Percentiles rank a stretch among this genome's conserved stretches.
phyloP scores from a whole-genome alignment of 2,888 invertebrate genomes.

The Oeneis ivallda region DNA sequence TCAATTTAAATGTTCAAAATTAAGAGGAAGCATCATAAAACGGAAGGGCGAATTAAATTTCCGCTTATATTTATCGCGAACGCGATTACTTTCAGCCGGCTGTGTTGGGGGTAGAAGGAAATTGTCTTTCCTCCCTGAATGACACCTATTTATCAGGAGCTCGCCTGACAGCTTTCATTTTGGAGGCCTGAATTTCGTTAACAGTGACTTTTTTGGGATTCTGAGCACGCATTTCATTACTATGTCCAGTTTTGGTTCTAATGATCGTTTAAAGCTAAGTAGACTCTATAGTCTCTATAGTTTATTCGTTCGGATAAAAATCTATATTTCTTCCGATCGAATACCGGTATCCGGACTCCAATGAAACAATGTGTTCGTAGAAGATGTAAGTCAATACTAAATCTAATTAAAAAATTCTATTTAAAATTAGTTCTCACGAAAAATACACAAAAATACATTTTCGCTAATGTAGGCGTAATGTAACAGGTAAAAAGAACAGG shows the following conservation, averaged over 20 bases:
- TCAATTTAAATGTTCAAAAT: not conserved
- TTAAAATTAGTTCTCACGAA: no score
- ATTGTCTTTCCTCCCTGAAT: conserved; percentile 12
- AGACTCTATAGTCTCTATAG: no score
- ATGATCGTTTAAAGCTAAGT: not conserved
- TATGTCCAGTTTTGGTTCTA: not conserved
- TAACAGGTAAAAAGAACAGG: no score
- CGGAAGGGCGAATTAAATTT: conserved; percentile 11
- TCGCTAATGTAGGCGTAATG: no score
- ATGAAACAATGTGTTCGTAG: no score
- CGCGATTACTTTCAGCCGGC: conserved; percentile 4
- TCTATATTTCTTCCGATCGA: no score
- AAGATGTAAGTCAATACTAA: no score
- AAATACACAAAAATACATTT: no score
- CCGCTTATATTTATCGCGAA: conserved; percentile 11
- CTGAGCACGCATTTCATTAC: conserved; percentile 16
- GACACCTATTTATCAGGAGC: conserved; percentile 15
- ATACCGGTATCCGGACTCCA: no score
- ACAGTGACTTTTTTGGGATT: conserved; percentile 12
- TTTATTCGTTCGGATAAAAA: no score
- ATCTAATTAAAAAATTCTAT: no score
- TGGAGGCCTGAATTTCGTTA: conserved; percentile 3
- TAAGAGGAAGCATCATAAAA: not conserved
- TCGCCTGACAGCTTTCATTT: conserved; percentile 16
- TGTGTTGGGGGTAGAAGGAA: conserved; percentile 5